phyloP scores from a whole-genome alignment of 1,140 invertebrate species.

The Drosophila prosaltans region DNA sequence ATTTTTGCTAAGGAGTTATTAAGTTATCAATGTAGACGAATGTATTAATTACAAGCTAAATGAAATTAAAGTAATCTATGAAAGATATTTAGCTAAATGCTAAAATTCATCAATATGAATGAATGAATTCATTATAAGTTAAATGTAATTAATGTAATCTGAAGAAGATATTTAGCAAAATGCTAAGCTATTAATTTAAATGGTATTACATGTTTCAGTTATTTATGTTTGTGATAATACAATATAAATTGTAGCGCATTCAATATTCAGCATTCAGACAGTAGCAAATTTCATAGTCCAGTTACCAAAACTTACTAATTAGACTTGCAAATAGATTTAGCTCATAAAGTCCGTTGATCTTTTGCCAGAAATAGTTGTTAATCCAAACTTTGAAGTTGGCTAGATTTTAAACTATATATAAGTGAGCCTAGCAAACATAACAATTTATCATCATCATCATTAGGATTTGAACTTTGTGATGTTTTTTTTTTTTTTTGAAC shows the following conservation, averaged over 20 bases:
- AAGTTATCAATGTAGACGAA: background rate
- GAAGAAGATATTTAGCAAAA: too few relatives aligned
- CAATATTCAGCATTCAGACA: constrained; percentile 1
- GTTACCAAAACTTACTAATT: constrained; percentile 28
- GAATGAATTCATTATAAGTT: constrained; percentile 4
- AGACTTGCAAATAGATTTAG: constrained; percentile 43
- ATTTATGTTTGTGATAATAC: too few relatives aligned
- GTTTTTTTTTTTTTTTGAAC: constrained; percentile 52
- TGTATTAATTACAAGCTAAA: too few relatives aligned
- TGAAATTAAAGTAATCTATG: too few relatives aligned
- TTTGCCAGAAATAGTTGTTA: constrained; percentile 18
- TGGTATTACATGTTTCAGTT: too few relatives aligned
- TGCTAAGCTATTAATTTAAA: too few relatives aligned
- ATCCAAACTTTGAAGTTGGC: constrained; percentile 9
- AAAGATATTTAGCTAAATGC: too few relatives aligned
- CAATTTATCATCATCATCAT: constrained; percentile 21
- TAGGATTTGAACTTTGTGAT: constrained; percentile 36
- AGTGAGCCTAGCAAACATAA: background rate
- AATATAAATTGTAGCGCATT: background rate
- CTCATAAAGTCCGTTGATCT: constrained; percentile 55
- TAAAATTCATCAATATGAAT: too few relatives aligned
- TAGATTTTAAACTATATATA: background rate
- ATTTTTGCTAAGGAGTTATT: constrained; percentile 24
- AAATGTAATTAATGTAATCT: constrained; percentile 4
- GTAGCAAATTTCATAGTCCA: constrained; percentile 13